Conservation (phyloP, 2,888 invertebrate genomes). For the Clunio marinus region DNA sequence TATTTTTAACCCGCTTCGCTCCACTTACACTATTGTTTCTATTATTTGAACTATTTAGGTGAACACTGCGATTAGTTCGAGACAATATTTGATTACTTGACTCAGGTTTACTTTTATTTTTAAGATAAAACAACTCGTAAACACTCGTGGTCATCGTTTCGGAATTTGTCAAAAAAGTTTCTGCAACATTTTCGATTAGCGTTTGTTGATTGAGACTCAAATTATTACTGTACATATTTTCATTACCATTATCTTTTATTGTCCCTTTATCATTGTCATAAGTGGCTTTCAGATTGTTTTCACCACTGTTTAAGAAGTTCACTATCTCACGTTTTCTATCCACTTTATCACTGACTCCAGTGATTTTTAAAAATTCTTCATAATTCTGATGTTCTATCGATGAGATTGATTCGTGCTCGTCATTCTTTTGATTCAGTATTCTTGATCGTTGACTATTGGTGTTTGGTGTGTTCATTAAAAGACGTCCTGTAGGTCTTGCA, state of each 20-base stretch:
- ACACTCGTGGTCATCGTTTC: slow-evolving; percentile 6
- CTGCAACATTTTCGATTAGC: background rate
- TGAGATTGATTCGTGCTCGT: slow-evolving; percentile 1
- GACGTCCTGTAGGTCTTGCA: slow-evolving; percentile 43
- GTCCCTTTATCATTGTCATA: background rate
- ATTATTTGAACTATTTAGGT: slow-evolving; percentile 40
- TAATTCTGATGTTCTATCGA: background rate
- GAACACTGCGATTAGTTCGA: slow-evolving; percentile 51
- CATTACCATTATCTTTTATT: too few relatives aligned
- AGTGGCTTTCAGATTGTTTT: background rate
- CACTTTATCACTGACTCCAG: background rate
- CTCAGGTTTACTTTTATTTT: background rate
- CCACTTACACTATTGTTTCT: slow-evolving; percentile 39
- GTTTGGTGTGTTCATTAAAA: slow-evolving; percentile 24
- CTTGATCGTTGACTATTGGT: slow-evolving; percentile 4
- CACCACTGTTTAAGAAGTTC: background rate
- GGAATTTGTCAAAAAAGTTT: too few relatives aligned
- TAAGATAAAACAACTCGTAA: slow-evolving; percentile 25
- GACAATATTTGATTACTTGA: slow-evolving; percentile 43
- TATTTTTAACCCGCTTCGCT: slow-evolving; percentile 41
- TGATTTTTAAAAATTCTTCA: background rate
- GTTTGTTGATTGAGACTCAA: too few relatives aligned
- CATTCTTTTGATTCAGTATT: too few relatives aligned
- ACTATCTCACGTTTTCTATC: background rate
- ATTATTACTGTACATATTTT: too few relatives aligned